Percentiles rank a stretch among this genome's conserved stretches.
Conservation (phyloP, 1,140 invertebrate species). For the Drosophila obscura region DNA sequence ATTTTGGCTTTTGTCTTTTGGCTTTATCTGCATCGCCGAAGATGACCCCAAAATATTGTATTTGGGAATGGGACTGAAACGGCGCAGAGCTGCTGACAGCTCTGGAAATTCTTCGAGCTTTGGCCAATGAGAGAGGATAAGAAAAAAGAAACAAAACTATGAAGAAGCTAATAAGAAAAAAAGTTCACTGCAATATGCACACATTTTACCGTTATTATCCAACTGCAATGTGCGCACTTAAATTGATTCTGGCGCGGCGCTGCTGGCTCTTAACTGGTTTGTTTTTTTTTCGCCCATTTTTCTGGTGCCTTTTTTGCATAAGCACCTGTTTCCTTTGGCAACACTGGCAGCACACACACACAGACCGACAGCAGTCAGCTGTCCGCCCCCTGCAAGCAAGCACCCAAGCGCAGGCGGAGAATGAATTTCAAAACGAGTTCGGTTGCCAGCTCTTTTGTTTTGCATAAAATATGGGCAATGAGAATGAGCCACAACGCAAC, state of each 20-base stretch:
- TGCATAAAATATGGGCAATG: slow-evolving; percentile 51
- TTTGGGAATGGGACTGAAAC: too few relatives aligned
- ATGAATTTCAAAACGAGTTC: slow-evolving; percentile 74
- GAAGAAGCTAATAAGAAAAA: slow-evolving; percentile 42
- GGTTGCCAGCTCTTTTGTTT: slow-evolving; percentile 69
- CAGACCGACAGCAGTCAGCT: too few relatives aligned
- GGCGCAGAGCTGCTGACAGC: not conserved
- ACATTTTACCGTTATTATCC: slow-evolving; percentile 75
- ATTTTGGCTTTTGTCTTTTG: slow-evolving; percentile 30
- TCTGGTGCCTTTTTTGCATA: slow-evolving; percentile 64
- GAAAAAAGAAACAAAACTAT: slow-evolving; percentile 8
- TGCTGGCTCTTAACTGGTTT: slow-evolving; percentile 53
- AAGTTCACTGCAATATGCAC: slow-evolving; percentile 16
- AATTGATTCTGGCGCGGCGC: slow-evolving; percentile 67
- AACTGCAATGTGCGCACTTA: slow-evolving; percentile 60
- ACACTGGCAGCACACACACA: slow-evolving; percentile 2
- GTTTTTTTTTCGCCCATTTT: slow-evolving; percentile 24
- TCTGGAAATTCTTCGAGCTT: not conserved
- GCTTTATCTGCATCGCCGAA: not conserved
- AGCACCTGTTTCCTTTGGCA: slow-evolving; percentile 74
- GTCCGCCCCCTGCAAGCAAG: slow-evolving; percentile 5
- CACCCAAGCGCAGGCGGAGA: slow-evolving; percentile 30
- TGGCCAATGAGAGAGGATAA: not conserved
- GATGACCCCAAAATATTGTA: too few relatives aligned
- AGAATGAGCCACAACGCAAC: too few relatives aligned